Evolutionary conservation across 92 coral and sea anemone species (phyloP).

Genomic region (Zoanthus sociatus): DNA sequence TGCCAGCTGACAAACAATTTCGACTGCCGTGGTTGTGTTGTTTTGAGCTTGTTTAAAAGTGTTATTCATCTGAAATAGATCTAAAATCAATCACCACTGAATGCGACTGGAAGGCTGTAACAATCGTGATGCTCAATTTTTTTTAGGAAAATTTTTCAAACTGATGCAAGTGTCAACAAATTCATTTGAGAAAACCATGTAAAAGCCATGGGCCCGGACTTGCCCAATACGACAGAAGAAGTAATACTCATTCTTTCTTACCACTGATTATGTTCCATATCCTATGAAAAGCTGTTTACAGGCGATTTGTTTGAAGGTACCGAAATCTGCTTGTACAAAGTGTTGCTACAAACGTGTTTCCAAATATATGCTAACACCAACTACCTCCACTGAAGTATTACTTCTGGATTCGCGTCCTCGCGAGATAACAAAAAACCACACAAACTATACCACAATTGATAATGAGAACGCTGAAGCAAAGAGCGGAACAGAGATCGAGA

Average conservation of each 20-base stretch:
- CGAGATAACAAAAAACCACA: conserved; percentile 33
- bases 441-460: conserved; percentile 30
- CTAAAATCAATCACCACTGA: neutral
- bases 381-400: conserved; percentile 4
- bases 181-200: conserved; percentile 34
- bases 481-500: conserved; percentile 13
- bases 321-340: conserved; percentile 6
- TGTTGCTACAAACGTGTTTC: conserved; percentile 24
- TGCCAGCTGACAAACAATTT: conserved; percentile 50
- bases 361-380: conserved; percentile 36
- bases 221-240: conserved; percentile 62
- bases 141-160: conserved; percentile 8
- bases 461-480: conserved; percentile 20
- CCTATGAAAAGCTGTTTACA: neutral
- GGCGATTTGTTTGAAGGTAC: conserved; percentile 7
- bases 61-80: neutral
- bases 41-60: neutral
- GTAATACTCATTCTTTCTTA: neutral
- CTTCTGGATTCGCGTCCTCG: conserved; percentile 30
- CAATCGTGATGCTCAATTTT: conserved; percentile 20
- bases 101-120: neutral
- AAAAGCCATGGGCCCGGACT: conserved; percentile 78
- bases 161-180: conserved; percentile 36
- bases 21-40: neutral
- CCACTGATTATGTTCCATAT: conserved; percentile 15